phyloP scores from a whole-genome alignment of 2,888 invertebrate species.

The Scelioninae gen. 1 region DNA sequence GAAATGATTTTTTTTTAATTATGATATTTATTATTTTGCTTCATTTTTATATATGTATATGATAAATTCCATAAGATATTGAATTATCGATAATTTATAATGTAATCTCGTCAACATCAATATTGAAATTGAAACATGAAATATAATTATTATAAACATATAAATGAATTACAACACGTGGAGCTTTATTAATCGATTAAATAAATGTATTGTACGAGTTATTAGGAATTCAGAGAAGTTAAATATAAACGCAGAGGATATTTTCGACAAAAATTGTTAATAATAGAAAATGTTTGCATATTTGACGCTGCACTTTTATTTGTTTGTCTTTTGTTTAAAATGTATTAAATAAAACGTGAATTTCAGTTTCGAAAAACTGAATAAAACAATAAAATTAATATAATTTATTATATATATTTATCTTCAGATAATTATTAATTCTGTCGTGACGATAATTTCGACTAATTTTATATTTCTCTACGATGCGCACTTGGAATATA shows the following conservation, averaged over 20 bases:
- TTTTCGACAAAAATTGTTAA: too few relatives aligned
- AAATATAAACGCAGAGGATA: neutral
- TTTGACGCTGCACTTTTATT: neutral
- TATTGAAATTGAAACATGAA: neutral
- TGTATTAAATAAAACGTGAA: neutral
- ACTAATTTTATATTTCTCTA: slow-evolving; percentile 2
- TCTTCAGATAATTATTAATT: neutral
- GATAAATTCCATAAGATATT: too few relatives aligned
- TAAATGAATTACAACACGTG: slow-evolving; percentile 25
- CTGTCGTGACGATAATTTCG: neutral
- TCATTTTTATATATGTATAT: too few relatives aligned
- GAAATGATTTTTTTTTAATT: too few relatives aligned
- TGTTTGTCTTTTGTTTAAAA: neutral
- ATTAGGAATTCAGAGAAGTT: slow-evolving; percentile 4
- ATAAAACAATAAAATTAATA: neutral
- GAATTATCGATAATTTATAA: too few relatives aligned
- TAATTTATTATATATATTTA: neutral
- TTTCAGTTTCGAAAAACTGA: neutral
- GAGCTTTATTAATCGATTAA: slow-evolving; percentile 39
- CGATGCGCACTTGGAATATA: neutral
- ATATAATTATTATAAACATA: neutral
- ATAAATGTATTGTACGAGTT: slow-evolving; percentile 11
- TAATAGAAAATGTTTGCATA: too few relatives aligned
- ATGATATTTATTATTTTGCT: too few relatives aligned
- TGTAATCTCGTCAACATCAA: too few relatives aligned